Percentiles rank a stretch among this genome's conserved stretches.
phyloP scores from a whole-genome alignment of 2,888 invertebrate genomes.

The Chorisops tibialis region DNA sequence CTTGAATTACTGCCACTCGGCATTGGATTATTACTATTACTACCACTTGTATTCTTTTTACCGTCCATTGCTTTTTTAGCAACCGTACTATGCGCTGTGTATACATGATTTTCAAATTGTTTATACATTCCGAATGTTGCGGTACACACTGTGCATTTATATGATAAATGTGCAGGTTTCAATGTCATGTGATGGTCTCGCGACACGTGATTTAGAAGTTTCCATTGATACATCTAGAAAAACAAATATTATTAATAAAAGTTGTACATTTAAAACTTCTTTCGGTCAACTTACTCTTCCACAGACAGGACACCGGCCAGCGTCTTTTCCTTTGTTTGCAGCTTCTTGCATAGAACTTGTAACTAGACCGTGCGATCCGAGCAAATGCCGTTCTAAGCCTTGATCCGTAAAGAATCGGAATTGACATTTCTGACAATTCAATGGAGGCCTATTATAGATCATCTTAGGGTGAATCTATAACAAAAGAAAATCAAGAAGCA shows the following conservation, averaged over 20 bases:
- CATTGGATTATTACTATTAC: constrained; percentile 27
- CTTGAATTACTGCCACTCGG: constrained; percentile 38
- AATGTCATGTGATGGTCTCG: constrained; percentile 87
- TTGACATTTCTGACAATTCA: constrained; percentile 95
- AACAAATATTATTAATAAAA: constrained; percentile 8
- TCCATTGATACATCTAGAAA: constrained; percentile 85
- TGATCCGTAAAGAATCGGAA: constrained; percentile 96
- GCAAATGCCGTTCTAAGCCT: constrained; percentile 90
- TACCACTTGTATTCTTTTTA: constrained; percentile 50
- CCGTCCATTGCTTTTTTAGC: constrained; percentile 83
- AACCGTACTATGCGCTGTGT: constrained; percentile 87
- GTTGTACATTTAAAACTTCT: neutral
- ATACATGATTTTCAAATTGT: constrained; percentile 91
- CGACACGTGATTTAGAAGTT: constrained; percentile 85
- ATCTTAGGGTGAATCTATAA: constrained; percentile 89
- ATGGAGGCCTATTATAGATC: constrained; percentile 90
- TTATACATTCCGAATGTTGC: constrained; percentile 95
- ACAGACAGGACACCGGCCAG: constrained; percentile 91
- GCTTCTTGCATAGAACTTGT: constrained; percentile 96
- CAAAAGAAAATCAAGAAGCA: neutral
- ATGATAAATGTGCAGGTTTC: constrained; percentile 89
- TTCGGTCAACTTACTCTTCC: constrained; percentile 78
- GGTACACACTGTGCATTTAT: constrained; percentile 93
- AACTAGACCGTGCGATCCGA: constrained; percentile 91
- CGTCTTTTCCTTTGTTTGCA: constrained; percentile 91